A percentile compares a stretch with the other conserved stretches of the same genome.
Evolutionary conservation across 37 sponge, comb jelly and placozoan species (phyloP).

Genomic region (Haliclona indistincta): DNA sequence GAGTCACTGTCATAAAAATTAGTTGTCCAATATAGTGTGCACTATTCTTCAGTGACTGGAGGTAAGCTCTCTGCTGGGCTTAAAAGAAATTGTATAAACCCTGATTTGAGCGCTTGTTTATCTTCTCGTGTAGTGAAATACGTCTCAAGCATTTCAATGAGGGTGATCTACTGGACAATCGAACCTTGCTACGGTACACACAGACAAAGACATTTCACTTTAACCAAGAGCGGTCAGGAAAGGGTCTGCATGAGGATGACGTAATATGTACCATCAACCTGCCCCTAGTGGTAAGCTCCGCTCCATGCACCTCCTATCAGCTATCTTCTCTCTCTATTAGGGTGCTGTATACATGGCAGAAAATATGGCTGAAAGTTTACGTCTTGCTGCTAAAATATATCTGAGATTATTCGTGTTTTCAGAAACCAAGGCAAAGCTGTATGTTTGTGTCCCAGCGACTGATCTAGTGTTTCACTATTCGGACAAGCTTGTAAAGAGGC

Average conservation of each 20-base stretch:
- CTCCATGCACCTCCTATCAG: too few species aligned
- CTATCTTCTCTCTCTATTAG: not conserved
- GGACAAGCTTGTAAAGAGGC: slow-evolving; percentile 42
- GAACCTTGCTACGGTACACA: slow-evolving; percentile 33
- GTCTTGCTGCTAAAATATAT: not conserved
- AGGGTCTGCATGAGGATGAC: slow-evolving; percentile 37
- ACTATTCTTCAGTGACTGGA: too few species aligned
- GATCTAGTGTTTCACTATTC: slow-evolving; percentile 77
- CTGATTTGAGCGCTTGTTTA: too few species aligned
- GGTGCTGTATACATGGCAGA: slow-evolving; percentile 14
- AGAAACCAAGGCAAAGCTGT: slow-evolving; percentile 21
- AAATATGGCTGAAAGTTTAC: not conserved
- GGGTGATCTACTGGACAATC: not conserved
- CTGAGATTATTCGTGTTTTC: not conserved
- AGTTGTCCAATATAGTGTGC: too few species aligned
- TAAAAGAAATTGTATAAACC: too few species aligned
- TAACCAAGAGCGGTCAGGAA: slow-evolving; percentile 9
- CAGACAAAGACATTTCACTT: slow-evolving; percentile 48
- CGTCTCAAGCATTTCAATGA: slow-evolving; percentile 22
- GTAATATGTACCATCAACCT: slow-evolving; percentile 63
- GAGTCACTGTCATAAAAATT: too few species aligned
- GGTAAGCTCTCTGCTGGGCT: too few species aligned
- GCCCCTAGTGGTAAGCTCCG: slow-evolving; percentile 57
- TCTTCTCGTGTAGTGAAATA: slow-evolving; percentile 18
- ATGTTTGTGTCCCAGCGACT: slow-evolving; percentile 32